Conservation (phyloP, 2,113 vertebrate species). For the Eublepharis macularius region DNA sequence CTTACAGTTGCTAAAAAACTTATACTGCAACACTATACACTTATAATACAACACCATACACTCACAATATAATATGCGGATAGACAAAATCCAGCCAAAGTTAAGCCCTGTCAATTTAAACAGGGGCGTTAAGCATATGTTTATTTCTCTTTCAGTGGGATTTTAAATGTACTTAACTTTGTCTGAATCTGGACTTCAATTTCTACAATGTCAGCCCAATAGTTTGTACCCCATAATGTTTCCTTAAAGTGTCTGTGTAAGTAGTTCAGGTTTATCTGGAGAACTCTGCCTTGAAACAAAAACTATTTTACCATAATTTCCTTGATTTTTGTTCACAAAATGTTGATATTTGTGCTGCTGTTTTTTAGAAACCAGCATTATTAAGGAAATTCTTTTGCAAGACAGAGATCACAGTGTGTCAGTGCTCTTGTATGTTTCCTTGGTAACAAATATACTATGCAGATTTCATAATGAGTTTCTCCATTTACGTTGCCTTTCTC, state of each 20-base stretch:
- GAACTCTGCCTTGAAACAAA: not conserved
- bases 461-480: slow-evolving; percentile 67
- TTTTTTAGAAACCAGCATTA: slow-evolving; percentile 62
- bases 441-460: slow-evolving; percentile 57
- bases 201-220: not conserved
- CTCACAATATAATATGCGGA: not conserved
- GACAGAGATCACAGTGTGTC: slow-evolving; percentile 66
- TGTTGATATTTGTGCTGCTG: slow-evolving; percentile 46
- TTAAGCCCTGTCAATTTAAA: not conserved
- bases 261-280: slow-evolving; percentile 22
- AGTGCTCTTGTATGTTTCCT: slow-evolving; percentile 63
- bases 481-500: slow-evolving; percentile 65
- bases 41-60: no score
- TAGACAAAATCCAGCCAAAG: not conserved
- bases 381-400: slow-evolving; percentile 66
- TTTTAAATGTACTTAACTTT: not conserved
- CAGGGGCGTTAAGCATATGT: not conserved
- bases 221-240: slow-evolving; percentile 26
- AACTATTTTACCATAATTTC: slow-evolving; percentile 45
- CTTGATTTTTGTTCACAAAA: slow-evolving; percentile 63
- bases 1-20: no score
- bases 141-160: not conserved
- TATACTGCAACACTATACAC: no score
- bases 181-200: not conserved
- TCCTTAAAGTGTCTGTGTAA: slow-evolving; percentile 11